phyloP scores from a whole-genome alignment of 2,888 invertebrate genomes.

The Exocentrus adspersus region DNA sequence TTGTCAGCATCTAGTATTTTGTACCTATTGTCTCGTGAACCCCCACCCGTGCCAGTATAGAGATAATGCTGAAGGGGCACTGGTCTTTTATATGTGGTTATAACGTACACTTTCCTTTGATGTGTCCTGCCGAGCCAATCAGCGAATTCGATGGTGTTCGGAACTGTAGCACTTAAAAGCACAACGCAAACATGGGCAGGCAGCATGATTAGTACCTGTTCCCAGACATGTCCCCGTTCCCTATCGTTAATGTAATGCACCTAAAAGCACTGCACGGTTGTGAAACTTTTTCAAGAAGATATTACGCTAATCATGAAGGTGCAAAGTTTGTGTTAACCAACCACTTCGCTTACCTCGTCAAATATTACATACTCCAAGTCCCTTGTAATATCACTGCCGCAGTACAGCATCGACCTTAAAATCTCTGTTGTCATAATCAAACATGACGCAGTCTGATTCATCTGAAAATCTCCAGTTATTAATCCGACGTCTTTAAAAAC shows the following conservation, averaged over 20 bases:
- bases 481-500: conserved; percentile 93
- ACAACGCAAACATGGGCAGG: conserved; percentile 96
- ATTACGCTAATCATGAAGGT: no score
- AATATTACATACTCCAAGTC: conserved; percentile 99
- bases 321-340: no score
- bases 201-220: conserved; percentile 93
- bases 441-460: conserved; percentile 92
- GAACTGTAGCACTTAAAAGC: conserved; percentile 97
- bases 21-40: conserved; percentile 79
- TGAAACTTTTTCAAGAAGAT: no score
- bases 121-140: conserved; percentile 89
- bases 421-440: conserved; percentile 99
- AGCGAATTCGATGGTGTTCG: conserved; percentile 96
- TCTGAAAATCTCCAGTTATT: conserved; percentile 95
- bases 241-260: conserved; percentile 96
- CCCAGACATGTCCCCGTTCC: conserved; percentile 97
- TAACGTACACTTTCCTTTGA: conserved; percentile 89
- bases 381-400: conserved; percentile 91
- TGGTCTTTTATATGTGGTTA: conserved; percentile 91
- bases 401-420: conserved; percentile 94
- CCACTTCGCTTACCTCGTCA: conserved; percentile 78
- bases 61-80: conserved; percentile 96
- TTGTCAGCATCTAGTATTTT: conserved; percentile 82
- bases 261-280: conserved; percentile 24
- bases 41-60: conserved; percentile 85